Percentiles rank a stretch among this genome's conserved stretches.
phyloP scores from a whole-genome alignment of 2,797 vertebrate species.

The Labroides dimidiatus region DNA sequence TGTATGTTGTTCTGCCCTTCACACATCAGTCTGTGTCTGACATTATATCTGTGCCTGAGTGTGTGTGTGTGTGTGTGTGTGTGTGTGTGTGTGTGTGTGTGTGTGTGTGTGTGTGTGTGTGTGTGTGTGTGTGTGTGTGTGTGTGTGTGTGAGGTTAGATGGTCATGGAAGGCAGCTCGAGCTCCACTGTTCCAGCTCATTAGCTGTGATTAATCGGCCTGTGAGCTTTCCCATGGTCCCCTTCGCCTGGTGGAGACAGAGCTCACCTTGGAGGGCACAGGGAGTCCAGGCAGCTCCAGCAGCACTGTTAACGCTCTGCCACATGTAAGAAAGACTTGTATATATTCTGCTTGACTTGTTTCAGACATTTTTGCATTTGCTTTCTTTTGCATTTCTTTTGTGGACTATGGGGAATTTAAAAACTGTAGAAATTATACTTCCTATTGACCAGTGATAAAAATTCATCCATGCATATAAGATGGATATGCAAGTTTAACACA shows the following conservation, averaged over 20 bases:
- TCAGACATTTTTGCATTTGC: constrained; percentile 35
- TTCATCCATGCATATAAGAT: not conserved
- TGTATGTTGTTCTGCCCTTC: constrained; percentile 61
- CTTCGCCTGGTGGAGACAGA: constrained; percentile 80
- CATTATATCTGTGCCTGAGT: constrained; percentile 38
- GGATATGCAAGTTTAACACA: too few relatives aligned
- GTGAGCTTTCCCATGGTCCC: constrained; percentile 86
- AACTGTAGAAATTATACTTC: constrained; percentile 3
- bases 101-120: constrained; percentile 36
- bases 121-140: constrained; percentile 32
- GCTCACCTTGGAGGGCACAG: constrained; percentile 83
- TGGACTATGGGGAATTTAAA: constrained; percentile 13
- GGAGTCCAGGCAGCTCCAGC: constrained; percentile 46
- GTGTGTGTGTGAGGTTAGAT: constrained; percentile 64
- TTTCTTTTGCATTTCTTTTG: constrained; percentile 13
- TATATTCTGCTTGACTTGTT: constrained; percentile 30
- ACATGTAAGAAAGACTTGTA: constrained; percentile 45
- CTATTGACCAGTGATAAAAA: not conserved
- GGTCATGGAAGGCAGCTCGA: constrained; percentile 78
- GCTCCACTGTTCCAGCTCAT: constrained; percentile 86
- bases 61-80: constrained; percentile 37
- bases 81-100: constrained; percentile 14
- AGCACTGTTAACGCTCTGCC: constrained; percentile 51
- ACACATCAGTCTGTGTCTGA: constrained; percentile 53
- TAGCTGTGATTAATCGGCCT: constrained; percentile 88